Conservation (phyloP, 2,797 vertebrate species). For the Cetoscarus ocellatus region DNA sequence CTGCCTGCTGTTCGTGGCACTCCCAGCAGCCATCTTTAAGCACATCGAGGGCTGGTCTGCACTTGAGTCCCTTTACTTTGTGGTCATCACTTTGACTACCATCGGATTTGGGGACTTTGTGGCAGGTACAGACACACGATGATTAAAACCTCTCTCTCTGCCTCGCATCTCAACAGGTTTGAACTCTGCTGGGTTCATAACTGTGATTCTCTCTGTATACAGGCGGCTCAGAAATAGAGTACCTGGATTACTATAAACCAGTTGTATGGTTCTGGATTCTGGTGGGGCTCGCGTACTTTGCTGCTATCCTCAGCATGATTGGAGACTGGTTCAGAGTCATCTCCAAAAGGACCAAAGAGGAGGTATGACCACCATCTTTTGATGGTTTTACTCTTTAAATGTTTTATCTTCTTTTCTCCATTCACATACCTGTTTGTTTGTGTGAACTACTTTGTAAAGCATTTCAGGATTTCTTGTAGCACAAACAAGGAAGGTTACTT, state of each 20-base stretch:
- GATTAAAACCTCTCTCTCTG: background rate
- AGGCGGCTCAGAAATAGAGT: constrained; percentile 96
- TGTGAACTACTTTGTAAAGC: too few species aligned
- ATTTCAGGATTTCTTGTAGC: too few species aligned
- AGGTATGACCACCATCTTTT: constrained; percentile 81
- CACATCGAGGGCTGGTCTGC: constrained; percentile 97
- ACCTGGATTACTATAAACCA: constrained; percentile 95
- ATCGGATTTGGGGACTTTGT: constrained; percentile 98
- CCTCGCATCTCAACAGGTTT: background rate
- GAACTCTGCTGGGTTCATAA: background rate
- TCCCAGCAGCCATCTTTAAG: constrained; percentile 95
- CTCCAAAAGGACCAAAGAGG: constrained; percentile 96
- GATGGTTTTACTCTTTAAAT: background rate
- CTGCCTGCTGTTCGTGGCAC: constrained; percentile 94
- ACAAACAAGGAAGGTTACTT: too few species aligned
- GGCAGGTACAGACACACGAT: constrained; percentile 86
- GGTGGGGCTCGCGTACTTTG: constrained; percentile 96
- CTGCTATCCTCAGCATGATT: constrained; percentile 98
- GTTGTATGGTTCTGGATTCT: constrained; percentile 98
- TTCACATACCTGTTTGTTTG: background rate
- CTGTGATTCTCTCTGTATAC: constrained; percentile 24
- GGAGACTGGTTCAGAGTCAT: constrained; percentile 96
- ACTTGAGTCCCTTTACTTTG: constrained; percentile 95
- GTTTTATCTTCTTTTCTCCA: too few species aligned
- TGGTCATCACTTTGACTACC: constrained; percentile 97